phyloP scores from a whole-genome alignment of 2,888 invertebrate genomes.

The Alviniconcha strummeri region DNA sequence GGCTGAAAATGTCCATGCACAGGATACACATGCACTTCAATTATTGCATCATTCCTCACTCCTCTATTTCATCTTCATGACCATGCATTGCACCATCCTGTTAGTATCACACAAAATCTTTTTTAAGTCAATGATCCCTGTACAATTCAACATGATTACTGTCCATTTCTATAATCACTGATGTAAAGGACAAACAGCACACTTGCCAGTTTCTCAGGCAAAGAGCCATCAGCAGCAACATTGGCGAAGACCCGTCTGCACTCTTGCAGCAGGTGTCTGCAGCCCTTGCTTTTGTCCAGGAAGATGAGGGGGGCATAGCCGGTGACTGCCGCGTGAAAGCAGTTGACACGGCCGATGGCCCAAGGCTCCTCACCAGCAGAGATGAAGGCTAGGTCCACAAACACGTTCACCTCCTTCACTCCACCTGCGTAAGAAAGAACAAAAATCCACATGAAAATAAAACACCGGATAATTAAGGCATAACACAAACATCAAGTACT shows the following conservation, averaged over 20 bases:
- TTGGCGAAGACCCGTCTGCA: slow-evolving; percentile 61
- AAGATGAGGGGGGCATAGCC: slow-evolving; percentile 69
- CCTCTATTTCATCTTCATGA: no score
- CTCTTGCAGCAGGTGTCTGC: slow-evolving; percentile 48
- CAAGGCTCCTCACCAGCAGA: slow-evolving; percentile 63
- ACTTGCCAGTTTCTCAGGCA: slow-evolving; percentile 27
- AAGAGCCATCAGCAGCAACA: slow-evolving; percentile 49
- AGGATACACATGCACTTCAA: no score
- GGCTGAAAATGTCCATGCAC: no score
- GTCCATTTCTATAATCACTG: no score
- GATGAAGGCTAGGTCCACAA: slow-evolving; percentile 65
- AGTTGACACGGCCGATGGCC: slow-evolving; percentile 61
- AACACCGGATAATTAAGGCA: not conserved
- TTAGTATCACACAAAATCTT: no score
- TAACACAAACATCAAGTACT: no score
- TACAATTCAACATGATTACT: no score
- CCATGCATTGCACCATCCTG: no score
- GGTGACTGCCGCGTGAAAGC: slow-evolving; percentile 64
- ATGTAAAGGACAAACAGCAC: no score
- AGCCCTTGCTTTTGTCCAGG: slow-evolving; percentile 42
- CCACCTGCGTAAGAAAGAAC: no score
- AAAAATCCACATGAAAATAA: not conserved
- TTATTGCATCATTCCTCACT: no score
- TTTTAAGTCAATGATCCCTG: no score
- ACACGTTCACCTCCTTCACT: slow-evolving; percentile 50